These are phyloP conservation scores for Connochaetes taurinus DNA, from an alignment of 2,113 vertebrate species.

Conservation along the genomic window DNA sequence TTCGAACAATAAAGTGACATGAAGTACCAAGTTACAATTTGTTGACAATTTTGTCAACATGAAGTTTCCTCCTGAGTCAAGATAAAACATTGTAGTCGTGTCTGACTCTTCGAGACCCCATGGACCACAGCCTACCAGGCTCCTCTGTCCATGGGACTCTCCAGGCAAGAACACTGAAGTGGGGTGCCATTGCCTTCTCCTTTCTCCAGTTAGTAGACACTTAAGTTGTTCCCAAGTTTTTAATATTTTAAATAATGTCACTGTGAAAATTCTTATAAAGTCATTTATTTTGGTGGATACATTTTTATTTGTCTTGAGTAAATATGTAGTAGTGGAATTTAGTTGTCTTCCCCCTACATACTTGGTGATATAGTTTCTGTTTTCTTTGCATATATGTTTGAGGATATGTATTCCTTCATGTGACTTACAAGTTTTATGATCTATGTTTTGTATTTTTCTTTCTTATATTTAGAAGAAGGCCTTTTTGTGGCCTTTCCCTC, in stretches of 20 bases:
- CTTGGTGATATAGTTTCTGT: not conserved
- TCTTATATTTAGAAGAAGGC: not conserved
- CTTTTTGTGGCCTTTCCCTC: not conserved
- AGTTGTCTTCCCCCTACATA: not conserved
- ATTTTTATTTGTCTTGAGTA: not conserved
- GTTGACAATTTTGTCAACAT: not conserved
- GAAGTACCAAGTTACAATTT: not conserved
- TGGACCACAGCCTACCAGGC: no score
- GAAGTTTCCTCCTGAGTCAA: not conserved
- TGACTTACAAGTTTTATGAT: not conserved
- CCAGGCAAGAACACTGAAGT: no score
- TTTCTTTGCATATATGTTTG: not conserved
- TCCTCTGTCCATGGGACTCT: no score
- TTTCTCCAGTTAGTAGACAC: not conserved
- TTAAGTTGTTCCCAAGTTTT: not conserved
- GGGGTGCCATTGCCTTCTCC: not conserved
- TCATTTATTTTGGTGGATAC: not conserved
- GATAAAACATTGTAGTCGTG: not conserved
- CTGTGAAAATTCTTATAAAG: not conserved
- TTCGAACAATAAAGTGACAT: not conserved
- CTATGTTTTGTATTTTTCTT: not conserved
- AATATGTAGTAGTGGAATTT: not conserved
- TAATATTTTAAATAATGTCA: not conserved
- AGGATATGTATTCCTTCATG: not conserved
- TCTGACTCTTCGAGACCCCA: no score